Base-by-base conservation (phyloP, 2,797 vertebrate genomes). In the Podarcis lilfordi region DNA sequence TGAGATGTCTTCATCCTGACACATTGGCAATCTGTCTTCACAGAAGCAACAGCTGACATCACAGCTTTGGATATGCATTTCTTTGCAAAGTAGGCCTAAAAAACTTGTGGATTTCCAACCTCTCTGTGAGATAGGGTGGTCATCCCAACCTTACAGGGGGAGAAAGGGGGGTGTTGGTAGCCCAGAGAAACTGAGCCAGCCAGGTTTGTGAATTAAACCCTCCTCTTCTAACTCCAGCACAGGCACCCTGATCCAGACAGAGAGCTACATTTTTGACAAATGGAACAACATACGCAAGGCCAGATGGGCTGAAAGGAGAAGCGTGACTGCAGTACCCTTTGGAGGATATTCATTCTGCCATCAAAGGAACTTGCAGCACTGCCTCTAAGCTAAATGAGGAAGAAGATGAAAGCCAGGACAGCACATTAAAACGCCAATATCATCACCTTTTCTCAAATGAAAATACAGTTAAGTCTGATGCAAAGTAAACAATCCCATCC, bases 341-440 rank as follows among this genome's bases (percentile, higher is more conserved):
- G 45, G 82, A 85, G 72, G 29, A 69, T 85, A 68, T 71, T 81
- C 72, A 69, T 27, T 61, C 72, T 82, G 86, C 82, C 82, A 85
- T 90, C 86, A 90, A 88, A 88, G 82, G 37, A 90, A 82, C 78
- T 71, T 72, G 50, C 78, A 82, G 77, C 45, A 29, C 80, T 85
- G 71, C 82, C 64, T 85, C 82, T 81, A 81, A 87, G 87, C 72
- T 80, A 87, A 87, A 81, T 77, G 74, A 88, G 35, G 78, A 85
- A 87, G 86, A 84, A 81, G 64, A 88, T 85, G 89, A 88, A 88
- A 88, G 86, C 86, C 82, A 88, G 64, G 61, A 61, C 61, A 76
- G 35, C 29, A 68, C 71, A 82, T 90, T 88, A 81, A 90, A 88
- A 88, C n/a, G 35, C 37, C 89, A 85, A 50, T 82, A 59, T 69